Percentiles rank a stretch among this genome's conserved stretches.
Conservation (phyloP, 2,888 invertebrate species). For the Leptarthrus brevirostris region DNA sequence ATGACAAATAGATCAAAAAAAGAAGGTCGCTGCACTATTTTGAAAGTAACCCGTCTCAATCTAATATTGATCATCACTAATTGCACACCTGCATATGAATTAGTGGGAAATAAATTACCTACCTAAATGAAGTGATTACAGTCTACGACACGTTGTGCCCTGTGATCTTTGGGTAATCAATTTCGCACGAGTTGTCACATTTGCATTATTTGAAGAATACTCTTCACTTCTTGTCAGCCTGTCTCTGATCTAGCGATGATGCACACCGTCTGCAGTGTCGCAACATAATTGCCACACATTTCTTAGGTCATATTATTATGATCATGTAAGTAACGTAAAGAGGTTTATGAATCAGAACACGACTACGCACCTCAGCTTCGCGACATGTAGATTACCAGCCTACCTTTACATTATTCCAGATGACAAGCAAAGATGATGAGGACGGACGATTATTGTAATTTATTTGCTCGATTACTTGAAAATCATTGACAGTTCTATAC, state of each 20-base stretch:
- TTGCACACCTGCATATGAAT: slow-evolving; percentile 22
- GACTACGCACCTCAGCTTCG: slow-evolving; percentile 46
- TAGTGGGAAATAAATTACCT: slow-evolving; percentile 1
- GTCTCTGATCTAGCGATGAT: not conserved
- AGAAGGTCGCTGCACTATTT: slow-evolving; percentile 10
- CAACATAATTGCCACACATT: slow-evolving; percentile 36
- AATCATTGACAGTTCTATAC: slow-evolving; percentile 31
- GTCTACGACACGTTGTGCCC: not conserved
- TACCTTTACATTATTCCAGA: not conserved
- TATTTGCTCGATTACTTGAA: slow-evolving; percentile 39
- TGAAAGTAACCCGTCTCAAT: not conserved
- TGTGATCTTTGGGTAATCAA: slow-evolving; percentile 27
- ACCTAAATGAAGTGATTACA: slow-evolving; percentile 5
- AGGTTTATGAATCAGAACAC: slow-evolving; percentile 47
- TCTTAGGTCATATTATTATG: slow-evolving; percentile 13
- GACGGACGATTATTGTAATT: slow-evolving; percentile 41
- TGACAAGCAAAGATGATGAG: slow-evolving; percentile 41
- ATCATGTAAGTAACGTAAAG: slow-evolving; percentile 19
- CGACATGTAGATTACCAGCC: slow-evolving; percentile 43
- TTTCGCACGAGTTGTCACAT: slow-evolving; percentile 25
- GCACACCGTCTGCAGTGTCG: slow-evolving; percentile 27
- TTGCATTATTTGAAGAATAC: not conserved
- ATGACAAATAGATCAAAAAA: slow-evolving; percentile 49
- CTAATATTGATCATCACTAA: slow-evolving; percentile 24
- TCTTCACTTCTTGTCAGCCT: not conserved